Evolutionary conservation across 2,888 invertebrate genomes (phyloP).

Genomic region (Bhutanitis thaidina): DNA sequence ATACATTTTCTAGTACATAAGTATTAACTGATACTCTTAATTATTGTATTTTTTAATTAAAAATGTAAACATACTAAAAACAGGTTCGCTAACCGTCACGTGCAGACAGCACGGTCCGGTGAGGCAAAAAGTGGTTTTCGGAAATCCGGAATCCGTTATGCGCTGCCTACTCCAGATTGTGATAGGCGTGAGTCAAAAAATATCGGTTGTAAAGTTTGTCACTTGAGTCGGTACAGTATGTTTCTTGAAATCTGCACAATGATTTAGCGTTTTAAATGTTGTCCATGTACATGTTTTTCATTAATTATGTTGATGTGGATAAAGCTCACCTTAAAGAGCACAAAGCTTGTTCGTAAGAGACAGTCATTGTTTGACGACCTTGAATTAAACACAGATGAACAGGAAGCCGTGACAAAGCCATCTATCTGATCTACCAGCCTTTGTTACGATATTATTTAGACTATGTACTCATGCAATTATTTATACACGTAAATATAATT

Average conservation of each 20-base stretch:
- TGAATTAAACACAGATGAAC: slow-evolving; percentile 20
- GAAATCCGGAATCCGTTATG: no score
- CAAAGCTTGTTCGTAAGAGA: slow-evolving; percentile 2
- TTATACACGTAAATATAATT: no score
- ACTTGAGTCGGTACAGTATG: background rate
- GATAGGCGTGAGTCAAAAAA: no score
- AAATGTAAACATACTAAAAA: no score
- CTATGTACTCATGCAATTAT: background rate
- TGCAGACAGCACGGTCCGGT: no score
- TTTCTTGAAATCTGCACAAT: background rate
- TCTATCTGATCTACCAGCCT: slow-evolving; percentile 7
- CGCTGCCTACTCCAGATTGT: no score
- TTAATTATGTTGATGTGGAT: background rate
- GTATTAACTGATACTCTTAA: no score
- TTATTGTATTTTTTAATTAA: no score
- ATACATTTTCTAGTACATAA: no score
- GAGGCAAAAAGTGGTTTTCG: no score
- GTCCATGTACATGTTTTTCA: slow-evolving; percentile 1
- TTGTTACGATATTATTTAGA: slow-evolving; percentile 14
- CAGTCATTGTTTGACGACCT: slow-evolving; percentile 23
- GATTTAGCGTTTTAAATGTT: slow-evolving; percentile 6
- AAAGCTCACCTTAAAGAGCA: slow-evolving; percentile 16
- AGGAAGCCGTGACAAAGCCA: slow-evolving; percentile 19
- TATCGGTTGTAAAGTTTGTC: no score
- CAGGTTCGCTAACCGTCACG: no score